These are phyloP conservation scores for Pseudolycoriella hygida DNA, from an alignment of 2,888 invertebrate genomes.

Conservation along the genomic window DNA sequence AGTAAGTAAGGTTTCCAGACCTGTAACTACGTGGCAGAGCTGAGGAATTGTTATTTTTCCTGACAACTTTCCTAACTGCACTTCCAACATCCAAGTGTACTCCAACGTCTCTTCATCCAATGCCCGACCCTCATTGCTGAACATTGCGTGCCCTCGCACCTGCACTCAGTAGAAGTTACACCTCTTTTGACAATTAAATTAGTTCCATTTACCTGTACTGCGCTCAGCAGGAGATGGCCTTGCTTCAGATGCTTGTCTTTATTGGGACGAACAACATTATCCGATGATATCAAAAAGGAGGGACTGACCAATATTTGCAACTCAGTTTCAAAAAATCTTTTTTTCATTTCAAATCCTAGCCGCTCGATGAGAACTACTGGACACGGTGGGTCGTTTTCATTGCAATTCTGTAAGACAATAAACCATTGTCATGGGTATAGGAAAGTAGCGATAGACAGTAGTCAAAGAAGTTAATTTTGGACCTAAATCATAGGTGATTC, in stretches of 20 bases:
- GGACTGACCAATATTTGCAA: constrained; percentile 82
- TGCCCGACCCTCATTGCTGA: constrained; percentile 78
- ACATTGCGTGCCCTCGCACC: constrained; percentile 89
- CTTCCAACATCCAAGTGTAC: constrained; percentile 93
- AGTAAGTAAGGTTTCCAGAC: constrained; percentile 74
- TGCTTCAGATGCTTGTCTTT: constrained; percentile 58
- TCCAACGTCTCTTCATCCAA: constrained; percentile 90
- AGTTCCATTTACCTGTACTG: constrained; percentile 64
- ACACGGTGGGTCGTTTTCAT: constrained; percentile 77
- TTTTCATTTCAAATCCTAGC: constrained; percentile 95
- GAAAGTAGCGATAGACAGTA: no score
- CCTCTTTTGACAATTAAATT: no score
- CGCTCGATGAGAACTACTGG: constrained; percentile 77
- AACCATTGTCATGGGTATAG: no score
- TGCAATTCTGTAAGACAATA: constrained; percentile 60
- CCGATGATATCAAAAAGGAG: constrained; percentile 62
- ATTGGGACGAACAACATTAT: constrained; percentile 48
- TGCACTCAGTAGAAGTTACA: no score
- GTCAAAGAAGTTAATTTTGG: no score
- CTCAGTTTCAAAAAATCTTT: constrained; percentile 77
- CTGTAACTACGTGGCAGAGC: constrained; percentile 70
- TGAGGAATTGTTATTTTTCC: constrained; percentile 82
- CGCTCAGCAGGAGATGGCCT: constrained; percentile 71
- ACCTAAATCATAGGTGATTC: no score
- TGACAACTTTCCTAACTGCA: constrained; percentile 82